Base-by-base conservation (phyloP, 2,888 invertebrate genomes). In the Hypolimnas misippus region DNA sequence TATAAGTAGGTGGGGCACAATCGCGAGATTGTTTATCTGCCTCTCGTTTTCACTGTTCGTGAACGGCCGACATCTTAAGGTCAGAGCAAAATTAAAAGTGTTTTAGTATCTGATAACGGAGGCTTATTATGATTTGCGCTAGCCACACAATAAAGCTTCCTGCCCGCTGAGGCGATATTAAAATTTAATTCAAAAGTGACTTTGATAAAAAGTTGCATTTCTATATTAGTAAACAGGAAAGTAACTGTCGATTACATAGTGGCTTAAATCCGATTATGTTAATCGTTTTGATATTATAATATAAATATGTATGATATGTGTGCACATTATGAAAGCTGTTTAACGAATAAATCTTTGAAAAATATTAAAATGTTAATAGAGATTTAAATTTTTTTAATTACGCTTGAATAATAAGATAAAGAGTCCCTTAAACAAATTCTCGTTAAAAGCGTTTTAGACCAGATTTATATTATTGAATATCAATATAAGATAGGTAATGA, bases 1-100 rank as follows among this genome's bases (percentile, higher is more conserved):
- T 31, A 76, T 72, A 74, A 76, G 78, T 82, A 81, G 83, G 82
- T 82, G 80, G 75, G 76, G 77, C 84, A 83, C 84, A 85, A 86
- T 82, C 78, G 75, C 73, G 63, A 78, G 87, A 91, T 89, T 82
- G 84, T 83, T 84, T 85, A 89, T 89, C 89, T 81, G 81, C 83
- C 83, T 84, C 84, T 87, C 88, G 81, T 90, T 91, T 90, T 89
- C 90, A 84, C 87, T 82, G 79, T 67, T 84, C 83, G 87, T 84
- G 88, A 89, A 86, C 81, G 87, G 84, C 78, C 83, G 83, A 85
- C 87, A 76, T 73, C 73, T 82, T 89, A 90, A 91, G 90, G 90
- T 88, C 90, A 81, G 69, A 60, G 78, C 81, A 84, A 89, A 91
- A 91, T 89, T 89, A 90, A 90, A 91, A 90, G 90, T 89, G 86